A percentile compares a stretch with the other conserved stretches of the same genome.
These are phyloP conservation scores for Lasioglossum albipes DNA, from an alignment of 1,140 invertebrate genomes.

Conservation along the genomic window DNA sequence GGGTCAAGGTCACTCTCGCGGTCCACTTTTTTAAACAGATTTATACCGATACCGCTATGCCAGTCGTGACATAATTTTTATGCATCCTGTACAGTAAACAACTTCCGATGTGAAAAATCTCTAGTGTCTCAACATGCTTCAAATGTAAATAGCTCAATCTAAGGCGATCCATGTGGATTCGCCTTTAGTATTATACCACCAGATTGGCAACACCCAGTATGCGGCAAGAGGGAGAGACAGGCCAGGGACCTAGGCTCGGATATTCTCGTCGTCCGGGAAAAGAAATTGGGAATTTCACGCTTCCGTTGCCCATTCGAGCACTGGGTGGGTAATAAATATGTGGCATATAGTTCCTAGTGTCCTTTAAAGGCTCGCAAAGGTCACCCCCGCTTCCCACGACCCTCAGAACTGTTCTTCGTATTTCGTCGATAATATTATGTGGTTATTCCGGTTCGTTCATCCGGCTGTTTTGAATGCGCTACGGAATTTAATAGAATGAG, in stretches of 20 bases:
- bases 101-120: too few species aligned
- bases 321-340: constrained; percentile 56
- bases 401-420: constrained; percentile 3
- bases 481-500: constrained; percentile 31
- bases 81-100: too few species aligned
- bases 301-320: constrained; percentile 73
- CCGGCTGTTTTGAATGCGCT: not conserved
- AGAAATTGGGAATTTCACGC: constrained; percentile 79
- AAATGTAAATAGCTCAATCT: too few species aligned
- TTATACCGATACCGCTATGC: too few species aligned
- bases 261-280: constrained; percentile 70
- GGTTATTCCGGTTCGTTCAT: not conserved
- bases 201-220: too few species aligned
- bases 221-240: not conserved
- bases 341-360: constrained; percentile 41
- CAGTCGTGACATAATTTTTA: too few species aligned
- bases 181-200: too few species aligned
- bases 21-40: too few species aligned
- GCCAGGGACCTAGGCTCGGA: constrained; percentile 44
- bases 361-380: constrained; percentile 61
- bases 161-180: too few species aligned
- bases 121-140: too few species aligned
- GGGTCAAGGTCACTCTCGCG: too few species aligned
- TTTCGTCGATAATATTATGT: constrained; percentile 54
- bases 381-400: not conserved